Conservation (phyloP, 1,140 invertebrate genomes). For the Linepithema humile region DNA sequence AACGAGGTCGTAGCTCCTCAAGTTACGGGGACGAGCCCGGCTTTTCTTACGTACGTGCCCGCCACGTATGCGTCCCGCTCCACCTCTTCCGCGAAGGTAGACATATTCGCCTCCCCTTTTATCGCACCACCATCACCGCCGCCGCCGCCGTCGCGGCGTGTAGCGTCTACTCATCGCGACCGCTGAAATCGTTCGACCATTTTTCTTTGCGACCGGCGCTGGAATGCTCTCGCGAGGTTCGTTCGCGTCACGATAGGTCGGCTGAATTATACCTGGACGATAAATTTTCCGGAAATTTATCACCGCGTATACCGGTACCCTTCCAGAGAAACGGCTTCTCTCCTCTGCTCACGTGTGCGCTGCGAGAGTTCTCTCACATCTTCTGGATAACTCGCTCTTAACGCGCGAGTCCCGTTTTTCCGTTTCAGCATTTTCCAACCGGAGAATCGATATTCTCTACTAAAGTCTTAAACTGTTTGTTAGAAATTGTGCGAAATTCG, state of each 20-base stretch:
- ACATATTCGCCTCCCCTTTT: background rate
- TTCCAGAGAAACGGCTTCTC: background rate
- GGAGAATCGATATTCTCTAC: conserved; percentile 4
- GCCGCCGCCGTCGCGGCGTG: background rate
- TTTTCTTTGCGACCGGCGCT: conserved; percentile 28
- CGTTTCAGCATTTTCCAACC: background rate
- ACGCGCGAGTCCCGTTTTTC: conserved; percentile 15
- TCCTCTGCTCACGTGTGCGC: background rate
- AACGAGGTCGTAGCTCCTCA: conserved; percentile 52
- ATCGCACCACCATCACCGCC: conserved; percentile 5
- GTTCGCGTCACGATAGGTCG: conserved; percentile 44
- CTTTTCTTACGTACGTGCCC: conserved; percentile 33
- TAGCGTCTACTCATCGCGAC: background rate
- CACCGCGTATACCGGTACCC: background rate
- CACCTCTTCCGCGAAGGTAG: background rate
- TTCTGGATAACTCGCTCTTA: conserved; percentile 28
- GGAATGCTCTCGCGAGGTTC: conserved; percentile 32
- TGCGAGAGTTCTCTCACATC: conserved; percentile 29
- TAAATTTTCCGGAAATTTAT: conserved; percentile 57
- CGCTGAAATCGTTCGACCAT: conserved; percentile 34
- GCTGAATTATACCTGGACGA: conserved; percentile 50
- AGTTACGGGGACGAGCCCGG: conserved; percentile 40
- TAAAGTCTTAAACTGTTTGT: background rate
- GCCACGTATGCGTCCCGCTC: background rate
- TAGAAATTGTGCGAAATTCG: background rate